Evolutionary conservation across 2,113 vertebrate species (phyloP), one percentile per base, ranked within the genome.

Genomic region (Cryptotis parvus): DNA sequence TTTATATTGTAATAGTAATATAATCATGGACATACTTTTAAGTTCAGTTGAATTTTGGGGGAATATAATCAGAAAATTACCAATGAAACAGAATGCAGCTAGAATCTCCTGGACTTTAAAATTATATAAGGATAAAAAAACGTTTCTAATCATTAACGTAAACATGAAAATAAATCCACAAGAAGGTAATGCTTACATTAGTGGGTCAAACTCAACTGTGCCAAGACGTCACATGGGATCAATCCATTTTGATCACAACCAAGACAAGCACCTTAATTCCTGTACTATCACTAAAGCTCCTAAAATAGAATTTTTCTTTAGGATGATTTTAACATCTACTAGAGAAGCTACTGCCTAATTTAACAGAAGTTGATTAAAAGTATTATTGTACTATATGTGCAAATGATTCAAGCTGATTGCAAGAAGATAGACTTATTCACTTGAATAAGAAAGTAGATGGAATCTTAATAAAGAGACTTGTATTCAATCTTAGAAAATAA

Each of bases 301-400:
- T 58, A 58, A 58, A 58, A 20, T 58, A 58, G 55, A 58, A 31
- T 9, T 72, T 83, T 0, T 66, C 45, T 80, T 63, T 10, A 72
- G n/a, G 33, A 4, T 39, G 6, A 6, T 5, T 39, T 81, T 20
- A 77, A 12, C 55, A 58, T 58, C 18, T 69, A 87, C 43, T 29
- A 18, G 3, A 82, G 20, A 75, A 80, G 37, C 14, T 78, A 76
- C 18, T 33, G 74, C 39, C 10, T 75, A 65, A 63, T 63, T 74
- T 61, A 94, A 85, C 1, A 58, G 58, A 79, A 78, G 63, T 2
- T 41, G 43, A 94, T 74, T 58, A 58, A 58, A n/a, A 58, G 55
- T 58, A 87, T 73, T 41, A 27, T 49, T 77, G 14, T 78, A 39
- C 15, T 55, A 55, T 0, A 37, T 76, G 43, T 49, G 41, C 33